Base-by-base conservation (phyloP, 1,140 invertebrate species). In the Hylaeus anthracinus region DNA sequence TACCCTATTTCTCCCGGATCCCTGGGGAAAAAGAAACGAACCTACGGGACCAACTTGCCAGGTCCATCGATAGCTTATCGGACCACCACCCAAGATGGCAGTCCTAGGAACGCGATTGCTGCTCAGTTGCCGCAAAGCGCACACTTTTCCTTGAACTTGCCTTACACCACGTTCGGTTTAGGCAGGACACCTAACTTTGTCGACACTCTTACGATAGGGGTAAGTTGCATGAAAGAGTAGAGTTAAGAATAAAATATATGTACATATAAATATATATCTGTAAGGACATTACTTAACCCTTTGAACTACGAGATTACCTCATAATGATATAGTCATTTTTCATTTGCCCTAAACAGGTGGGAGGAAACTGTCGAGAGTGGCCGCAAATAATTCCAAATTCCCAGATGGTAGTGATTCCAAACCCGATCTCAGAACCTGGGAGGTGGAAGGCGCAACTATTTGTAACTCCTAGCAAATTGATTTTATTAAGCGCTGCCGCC, bases 131-230 rank as follows among this genome's bases (percentile, higher is more conserved):
- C 98, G 0, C 98, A 99, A 92, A 98, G 98, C 39, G 97, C 98
- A 0, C 97, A 99, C 90, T 97, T 97, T 90, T 95, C 98, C 5
- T 94, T 99, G 15, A 98, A 99, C 92, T 92, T 99, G 61, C 99
- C 99, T 0, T 99, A 98, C 91, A 97, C 96, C 0, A 96, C 98
- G 61, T 99, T 99, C 93, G 99, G 99, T 6, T 94, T 99, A 3
- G 99, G 99, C 15, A 95, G 98, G 80, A 99, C 98, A 39, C 98
- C 99, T 3, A 99, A 99, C 93, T 99, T 99, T 94, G 97, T 99
- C 2, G 99, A 99, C 91, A 95, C 95, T 60, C 92, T 99, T 15
- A 96, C 95, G 53, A 96, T 99, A 37, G 97, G 97, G 9, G 95
- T 99, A 75, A 97, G 94, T 10, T 3, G 43, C 5, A 3, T 45